Evolutionary conservation across 2,113 vertebrate genomes (phyloP).

Genomic region (Odocoileus hemionus): DNA sequence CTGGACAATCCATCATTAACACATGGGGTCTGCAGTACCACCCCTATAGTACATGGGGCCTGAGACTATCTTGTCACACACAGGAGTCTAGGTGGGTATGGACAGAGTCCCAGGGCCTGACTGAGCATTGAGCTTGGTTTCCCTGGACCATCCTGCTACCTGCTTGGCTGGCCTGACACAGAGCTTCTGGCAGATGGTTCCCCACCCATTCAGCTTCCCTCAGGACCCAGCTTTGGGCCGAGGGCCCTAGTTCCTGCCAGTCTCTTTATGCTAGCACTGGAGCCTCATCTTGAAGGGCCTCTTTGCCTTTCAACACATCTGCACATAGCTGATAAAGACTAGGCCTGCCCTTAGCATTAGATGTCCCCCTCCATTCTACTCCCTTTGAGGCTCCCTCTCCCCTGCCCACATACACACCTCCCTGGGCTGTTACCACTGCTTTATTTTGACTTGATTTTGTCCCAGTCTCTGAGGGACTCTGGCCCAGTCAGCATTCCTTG

Average conservation of each 20-base stretch:
- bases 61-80: background rate
- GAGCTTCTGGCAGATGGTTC: background rate
- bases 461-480: background rate
- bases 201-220: background rate
- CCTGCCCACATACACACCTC: background rate
- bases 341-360: background rate
- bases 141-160: background rate
- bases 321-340: background rate
- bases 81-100: background rate
- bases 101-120: background rate
- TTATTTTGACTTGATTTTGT: background rate
- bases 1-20: background rate
- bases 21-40: background rate
- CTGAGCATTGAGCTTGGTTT: background rate
- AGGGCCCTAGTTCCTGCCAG: background rate
- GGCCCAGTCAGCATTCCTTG: background rate
- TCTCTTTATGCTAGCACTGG: background rate
- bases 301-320: background rate
- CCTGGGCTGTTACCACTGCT: background rate
- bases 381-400: background rate
- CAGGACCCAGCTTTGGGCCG: too few species aligned
- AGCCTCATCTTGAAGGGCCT: background rate
- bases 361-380: background rate
- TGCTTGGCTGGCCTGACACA: background rate
- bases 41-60: background rate